A percentile compares a stretch with the other conserved stretches of the same genome.
These are phyloP conservation scores for Piezodorus guildinii DNA, from an alignment of 1,140 invertebrate genomes.

Conservation along the genomic window DNA sequence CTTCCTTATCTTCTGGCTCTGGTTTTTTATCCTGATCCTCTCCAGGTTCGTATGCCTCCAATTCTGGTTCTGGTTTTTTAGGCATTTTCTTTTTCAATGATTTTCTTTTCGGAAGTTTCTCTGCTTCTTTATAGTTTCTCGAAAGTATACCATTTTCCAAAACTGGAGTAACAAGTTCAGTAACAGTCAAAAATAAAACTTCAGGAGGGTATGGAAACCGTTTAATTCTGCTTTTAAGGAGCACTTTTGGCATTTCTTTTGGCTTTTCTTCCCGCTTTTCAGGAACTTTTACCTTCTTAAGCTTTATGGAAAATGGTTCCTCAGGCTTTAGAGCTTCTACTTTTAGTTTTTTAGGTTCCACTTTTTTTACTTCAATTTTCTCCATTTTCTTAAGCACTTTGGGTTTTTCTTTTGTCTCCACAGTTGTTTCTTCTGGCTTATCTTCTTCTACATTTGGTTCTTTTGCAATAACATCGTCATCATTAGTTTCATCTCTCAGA, in stretches of 20 bases:
- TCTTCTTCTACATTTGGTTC: conserved; percentile 14
- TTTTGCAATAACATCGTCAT: conserved; percentile 24
- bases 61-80: conserved; percentile 35
- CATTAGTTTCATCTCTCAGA: background rate
- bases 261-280: conserved; percentile 40
- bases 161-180: conserved; percentile 27
- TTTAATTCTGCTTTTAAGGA: conserved; percentile 51
- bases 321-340: conserved; percentile 28
- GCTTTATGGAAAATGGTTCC: conserved; percentile 45
- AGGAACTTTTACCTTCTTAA: conserved; percentile 43
- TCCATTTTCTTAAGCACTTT: conserved; percentile 34
- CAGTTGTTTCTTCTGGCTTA: conserved; percentile 26
- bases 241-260: conserved; percentile 38
- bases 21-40: conserved; percentile 33
- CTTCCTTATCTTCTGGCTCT: conserved; percentile 44
- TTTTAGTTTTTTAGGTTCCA: conserved; percentile 28
- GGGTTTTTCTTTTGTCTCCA: conserved; percentile 25
- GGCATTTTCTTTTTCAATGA: conserved; percentile 29
- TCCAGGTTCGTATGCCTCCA: conserved; percentile 26
- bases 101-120: conserved; percentile 32
- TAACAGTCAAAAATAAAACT: conserved; percentile 27
- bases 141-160: conserved; percentile 32
- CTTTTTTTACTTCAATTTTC: conserved; percentile 24
- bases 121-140: conserved; percentile 33
- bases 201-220: conserved; percentile 35